Evolutionary conservation across 2,888 invertebrate species (phyloP).

Genomic region (Eupithecia dodoneata): DNA sequence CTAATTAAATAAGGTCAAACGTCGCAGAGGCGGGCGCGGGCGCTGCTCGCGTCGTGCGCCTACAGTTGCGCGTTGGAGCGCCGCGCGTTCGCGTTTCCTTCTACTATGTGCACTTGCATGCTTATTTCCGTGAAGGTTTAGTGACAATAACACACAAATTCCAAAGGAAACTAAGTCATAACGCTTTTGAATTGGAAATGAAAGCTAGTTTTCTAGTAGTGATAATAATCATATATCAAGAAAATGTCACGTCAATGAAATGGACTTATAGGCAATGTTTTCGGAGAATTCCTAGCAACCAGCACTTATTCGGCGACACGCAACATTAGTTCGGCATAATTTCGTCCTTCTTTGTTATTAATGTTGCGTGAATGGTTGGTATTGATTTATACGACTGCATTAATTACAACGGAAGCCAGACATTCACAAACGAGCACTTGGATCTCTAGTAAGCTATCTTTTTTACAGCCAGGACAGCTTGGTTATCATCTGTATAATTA

Average conservation of each 20-base stretch:
- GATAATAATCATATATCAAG: not conserved
- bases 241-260: conserved; percentile 13
- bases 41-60: conserved; percentile 47
- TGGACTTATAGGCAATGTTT: conserved; percentile 17
- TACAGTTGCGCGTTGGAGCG: conserved; percentile 61
- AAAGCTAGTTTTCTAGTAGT: not conserved
- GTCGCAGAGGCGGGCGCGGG: conserved; percentile 63
- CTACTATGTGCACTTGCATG: conserved; percentile 37
- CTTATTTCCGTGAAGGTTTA: conserved; percentile 35
- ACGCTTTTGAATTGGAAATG: not conserved
- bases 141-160: not conserved
- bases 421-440: conserved; percentile 8
- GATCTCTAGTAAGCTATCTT: not conserved
- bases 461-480: not conserved
- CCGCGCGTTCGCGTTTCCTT: conserved; percentile 55
- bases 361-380: conserved; percentile 39
- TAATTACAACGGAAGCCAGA: conserved; percentile 27
- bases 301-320: conserved; percentile 39
- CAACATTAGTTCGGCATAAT: conserved; percentile 39
- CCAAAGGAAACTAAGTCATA: not conserved
- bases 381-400: conserved; percentile 37
- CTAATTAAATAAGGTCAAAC: conserved; percentile 84
- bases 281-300: conserved; percentile 23
- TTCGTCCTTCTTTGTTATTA: conserved; percentile 40
- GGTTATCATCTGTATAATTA: conserved; percentile 4